A percentile compares a stretch with the other conserved stretches of the same genome.
Evolutionary conservation across 1,140 invertebrate genomes (phyloP).

Genomic region (Sycophila sp.): DNA sequence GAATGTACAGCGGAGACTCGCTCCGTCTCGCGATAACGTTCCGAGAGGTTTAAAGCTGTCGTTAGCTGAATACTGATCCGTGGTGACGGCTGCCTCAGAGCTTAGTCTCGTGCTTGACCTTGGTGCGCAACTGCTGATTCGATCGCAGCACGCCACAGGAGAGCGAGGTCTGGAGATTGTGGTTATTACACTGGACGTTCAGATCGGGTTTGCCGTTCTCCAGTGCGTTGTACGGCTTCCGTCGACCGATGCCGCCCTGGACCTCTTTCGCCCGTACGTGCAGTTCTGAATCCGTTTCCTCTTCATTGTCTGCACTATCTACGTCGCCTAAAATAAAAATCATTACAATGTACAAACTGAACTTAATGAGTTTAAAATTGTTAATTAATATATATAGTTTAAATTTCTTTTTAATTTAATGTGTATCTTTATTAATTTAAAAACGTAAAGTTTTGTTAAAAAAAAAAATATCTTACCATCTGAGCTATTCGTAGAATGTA

Average conservation of each 20-base stretch:
- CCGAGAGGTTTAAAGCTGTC: slow-evolving; percentile 17
- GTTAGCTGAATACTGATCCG: slow-evolving; percentile 24
- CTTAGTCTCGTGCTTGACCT: slow-evolving; percentile 64
- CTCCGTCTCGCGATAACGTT: no score
- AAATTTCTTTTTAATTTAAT: no score
- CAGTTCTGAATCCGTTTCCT: slow-evolving; percentile 59
- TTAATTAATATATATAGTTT: no score
- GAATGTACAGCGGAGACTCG: background rate
- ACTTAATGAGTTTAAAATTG: no score
- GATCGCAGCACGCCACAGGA: slow-evolving; percentile 51
- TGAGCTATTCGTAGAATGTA: slow-evolving; percentile 85
- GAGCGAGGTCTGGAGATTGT: slow-evolving; percentile 42
- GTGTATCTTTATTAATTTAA: background rate
- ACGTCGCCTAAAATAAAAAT: slow-evolving; percentile 67
- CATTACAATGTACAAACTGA: no score
- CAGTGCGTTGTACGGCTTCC: background rate
- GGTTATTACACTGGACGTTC: slow-evolving; percentile 27
- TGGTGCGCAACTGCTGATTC: slow-evolving; percentile 57
- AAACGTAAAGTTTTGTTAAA: background rate
- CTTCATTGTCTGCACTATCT: slow-evolving; percentile 74
- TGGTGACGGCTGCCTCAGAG: no score
- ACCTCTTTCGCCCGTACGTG: background rate
- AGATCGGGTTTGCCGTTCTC: slow-evolving; percentile 26
- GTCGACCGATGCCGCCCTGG: no score
- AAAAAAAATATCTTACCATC: slow-evolving; percentile 71